phyloP scores from a whole-genome alignment of 1,140 invertebrate genomes.

The Thaumetopoea pityocampa region DNA sequence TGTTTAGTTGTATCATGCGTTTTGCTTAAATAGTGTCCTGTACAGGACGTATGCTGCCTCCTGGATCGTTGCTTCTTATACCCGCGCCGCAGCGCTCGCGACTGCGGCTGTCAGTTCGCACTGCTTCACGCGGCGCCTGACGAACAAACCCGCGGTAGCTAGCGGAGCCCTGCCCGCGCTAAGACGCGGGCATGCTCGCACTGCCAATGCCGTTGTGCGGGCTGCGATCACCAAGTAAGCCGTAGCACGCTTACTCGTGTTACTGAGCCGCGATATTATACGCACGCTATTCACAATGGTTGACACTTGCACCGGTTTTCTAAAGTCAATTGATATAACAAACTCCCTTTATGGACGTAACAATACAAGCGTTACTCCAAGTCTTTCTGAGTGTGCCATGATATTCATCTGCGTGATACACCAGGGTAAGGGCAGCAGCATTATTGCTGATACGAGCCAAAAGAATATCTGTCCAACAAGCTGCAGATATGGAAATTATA shows the following conservation, averaged over 20 bases:
- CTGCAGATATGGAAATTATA: no score
- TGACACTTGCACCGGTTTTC: slow-evolving; percentile 19
- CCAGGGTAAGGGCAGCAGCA: no score
- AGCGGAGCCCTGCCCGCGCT: slow-evolving; percentile 68
- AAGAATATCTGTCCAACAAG: no score
- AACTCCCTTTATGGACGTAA: slow-evolving; percentile 3
- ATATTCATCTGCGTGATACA: no score
- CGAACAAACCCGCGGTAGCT: slow-evolving; percentile 72
- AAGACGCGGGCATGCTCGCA: slow-evolving; percentile 56
- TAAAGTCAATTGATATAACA: slow-evolving; percentile 13
- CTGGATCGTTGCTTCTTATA: slow-evolving; percentile 91
- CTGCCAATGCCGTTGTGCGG: slow-evolving; percentile 60
- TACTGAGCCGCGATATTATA: slow-evolving; percentile 33
- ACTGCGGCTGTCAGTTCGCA: slow-evolving; percentile 91
- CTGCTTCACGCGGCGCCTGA: slow-evolving; percentile 88
- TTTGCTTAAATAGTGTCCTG: slow-evolving; percentile 54
- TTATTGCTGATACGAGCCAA: no score
- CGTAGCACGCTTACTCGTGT: slow-evolving; percentile 60
- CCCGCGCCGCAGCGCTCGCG: slow-evolving; percentile 85
- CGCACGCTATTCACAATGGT: slow-evolving; percentile 32
- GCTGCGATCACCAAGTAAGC: slow-evolving; percentile 71
- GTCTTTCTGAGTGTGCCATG: no score
- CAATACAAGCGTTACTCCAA: background rate
- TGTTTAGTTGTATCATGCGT: slow-evolving; percentile 26
- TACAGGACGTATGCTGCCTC: slow-evolving; percentile 85